Evolutionary conservation across 2,888 invertebrate genomes (phyloP), one percentile per base, ranked within the genome.

Genomic region (Neoascia interrupta): DNA sequence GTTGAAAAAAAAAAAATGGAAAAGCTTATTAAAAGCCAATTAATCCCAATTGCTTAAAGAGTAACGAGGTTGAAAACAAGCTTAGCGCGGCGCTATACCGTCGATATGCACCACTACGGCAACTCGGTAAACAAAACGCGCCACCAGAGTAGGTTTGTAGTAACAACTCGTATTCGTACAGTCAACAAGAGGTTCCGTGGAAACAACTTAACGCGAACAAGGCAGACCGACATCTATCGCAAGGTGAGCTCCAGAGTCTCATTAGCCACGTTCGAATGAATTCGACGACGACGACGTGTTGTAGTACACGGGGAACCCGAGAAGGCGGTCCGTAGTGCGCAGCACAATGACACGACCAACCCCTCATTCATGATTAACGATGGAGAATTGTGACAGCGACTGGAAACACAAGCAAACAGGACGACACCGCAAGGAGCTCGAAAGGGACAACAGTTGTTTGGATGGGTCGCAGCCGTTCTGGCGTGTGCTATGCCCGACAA

Each of bases 171-270:
- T 34, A 61, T 54, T 36, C 54, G 19, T 39, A 11, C 11, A 47
- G 18, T 47, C 31, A 19, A 54, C 26, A 54, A 36, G 18, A 37
- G 68, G 61, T 26, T 68, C 73, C 66, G 73, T 79, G 28, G 19
- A 36, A 58, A 34, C 54, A 83, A 84, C 84, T 82, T 82, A 63
- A 82, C 84, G 82, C 83, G 81, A 64, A 81, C 83, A 83, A 83
- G 83, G 82, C 82, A 83, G 82, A 82, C 82, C 83, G 83, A 81
- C 81, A 73, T 83, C 83, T 84, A 82, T 81, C 54, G 53, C 58
- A 81, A 81, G 69, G 74, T 79, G 73, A 79, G 73, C 79, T 68
- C 49, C 16, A 49, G 61, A 39, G 60, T 68, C 73, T 79, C 73
- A 79, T 79, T 79, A 79, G 79, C 79, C 75, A 70, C 75, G 76